phyloP scores from a whole-genome alignment of 2,113 vertebrate genomes.

The Stegostoma tigrinum region DNA sequence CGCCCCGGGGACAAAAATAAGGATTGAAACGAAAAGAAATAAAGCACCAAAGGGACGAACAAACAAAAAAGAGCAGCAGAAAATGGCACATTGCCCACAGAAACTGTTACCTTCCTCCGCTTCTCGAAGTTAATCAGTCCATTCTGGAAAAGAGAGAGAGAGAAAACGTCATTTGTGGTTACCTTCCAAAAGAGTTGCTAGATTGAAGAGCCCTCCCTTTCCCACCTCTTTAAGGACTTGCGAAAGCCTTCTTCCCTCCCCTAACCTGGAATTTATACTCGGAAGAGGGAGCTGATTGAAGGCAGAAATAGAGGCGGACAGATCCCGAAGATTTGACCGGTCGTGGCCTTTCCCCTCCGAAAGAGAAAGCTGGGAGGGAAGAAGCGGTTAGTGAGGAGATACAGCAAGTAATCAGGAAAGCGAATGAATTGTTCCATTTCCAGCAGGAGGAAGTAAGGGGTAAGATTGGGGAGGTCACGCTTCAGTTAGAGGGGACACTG shows the following conservation, averaged over 20 bases:
- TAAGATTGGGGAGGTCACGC: too few species aligned
- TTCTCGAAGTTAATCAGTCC: constrained; percentile 90
- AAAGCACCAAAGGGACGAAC: not conserved
- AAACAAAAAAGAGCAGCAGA: not conserved
- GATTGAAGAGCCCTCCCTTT: not conserved
- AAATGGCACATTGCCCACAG: not conserved
- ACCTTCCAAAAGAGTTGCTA: not conserved
- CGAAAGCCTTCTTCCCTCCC: not conserved
- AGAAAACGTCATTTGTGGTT: not conserved
- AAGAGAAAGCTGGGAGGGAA: too few species aligned
- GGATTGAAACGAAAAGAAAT: too few species aligned
- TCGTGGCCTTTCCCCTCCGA: too few species aligned
- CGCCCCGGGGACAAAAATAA: not conserved
- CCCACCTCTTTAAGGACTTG: not conserved
- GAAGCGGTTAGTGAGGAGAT: too few species aligned
- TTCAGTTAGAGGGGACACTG: too few species aligned
- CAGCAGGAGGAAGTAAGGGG: too few species aligned
- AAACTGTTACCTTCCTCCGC: constrained; percentile 66
- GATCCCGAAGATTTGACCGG: not conserved
- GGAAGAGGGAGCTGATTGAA: not conserved
- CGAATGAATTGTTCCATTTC: too few species aligned
- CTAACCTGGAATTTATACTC: not conserved
- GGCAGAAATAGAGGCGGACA: too few species aligned
- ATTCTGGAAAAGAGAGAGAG: constrained; percentile 58
- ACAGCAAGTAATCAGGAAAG: too few species aligned